Evolutionary conservation across 35 echinoderm and acorn worm species (phyloP).

Genomic region (Heliocidaris erythrogramma): DNA sequence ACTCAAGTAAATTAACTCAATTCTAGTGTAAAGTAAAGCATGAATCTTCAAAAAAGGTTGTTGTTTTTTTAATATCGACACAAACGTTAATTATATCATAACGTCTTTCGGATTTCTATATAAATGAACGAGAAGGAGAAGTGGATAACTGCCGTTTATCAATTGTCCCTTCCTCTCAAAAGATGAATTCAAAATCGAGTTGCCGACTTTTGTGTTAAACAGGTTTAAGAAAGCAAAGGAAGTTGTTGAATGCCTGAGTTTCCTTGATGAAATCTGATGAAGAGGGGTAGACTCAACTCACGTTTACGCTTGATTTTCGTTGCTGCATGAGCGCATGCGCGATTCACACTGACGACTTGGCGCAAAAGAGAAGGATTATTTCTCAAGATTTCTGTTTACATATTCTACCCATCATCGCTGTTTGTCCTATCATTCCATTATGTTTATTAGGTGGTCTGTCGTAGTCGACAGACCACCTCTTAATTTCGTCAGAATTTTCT

Average conservation of each 20-base stretch:
- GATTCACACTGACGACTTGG: background rate
- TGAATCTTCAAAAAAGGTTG: background rate
- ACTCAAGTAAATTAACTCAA: background rate
- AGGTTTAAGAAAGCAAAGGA: background rate
- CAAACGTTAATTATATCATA: background rate
- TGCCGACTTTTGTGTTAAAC: background rate
- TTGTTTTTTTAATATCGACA: background rate
- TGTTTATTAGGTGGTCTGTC: too few relatives aligned
- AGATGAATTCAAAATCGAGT: background rate
- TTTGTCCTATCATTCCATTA: too few relatives aligned
- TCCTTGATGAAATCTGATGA: background rate
- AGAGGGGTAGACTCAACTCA: background rate
- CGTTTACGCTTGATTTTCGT: background rate
- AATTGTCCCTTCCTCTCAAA: background rate
- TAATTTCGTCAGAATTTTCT: too few relatives aligned
- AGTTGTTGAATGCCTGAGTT: background rate
- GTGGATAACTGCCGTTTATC: background rate
- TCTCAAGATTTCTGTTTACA: too few relatives aligned
- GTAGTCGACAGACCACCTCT: too few relatives aligned
- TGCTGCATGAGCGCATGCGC: background rate
- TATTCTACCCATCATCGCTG: too few relatives aligned
- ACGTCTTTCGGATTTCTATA: background rate
- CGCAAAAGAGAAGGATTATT: too few relatives aligned
- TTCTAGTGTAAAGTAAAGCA: background rate
- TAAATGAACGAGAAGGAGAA: background rate